These are phyloP conservation scores for Rhineura floridana DNA, from an alignment of 2,113 vertebrate species.

Conservation along the genomic window DNA sequence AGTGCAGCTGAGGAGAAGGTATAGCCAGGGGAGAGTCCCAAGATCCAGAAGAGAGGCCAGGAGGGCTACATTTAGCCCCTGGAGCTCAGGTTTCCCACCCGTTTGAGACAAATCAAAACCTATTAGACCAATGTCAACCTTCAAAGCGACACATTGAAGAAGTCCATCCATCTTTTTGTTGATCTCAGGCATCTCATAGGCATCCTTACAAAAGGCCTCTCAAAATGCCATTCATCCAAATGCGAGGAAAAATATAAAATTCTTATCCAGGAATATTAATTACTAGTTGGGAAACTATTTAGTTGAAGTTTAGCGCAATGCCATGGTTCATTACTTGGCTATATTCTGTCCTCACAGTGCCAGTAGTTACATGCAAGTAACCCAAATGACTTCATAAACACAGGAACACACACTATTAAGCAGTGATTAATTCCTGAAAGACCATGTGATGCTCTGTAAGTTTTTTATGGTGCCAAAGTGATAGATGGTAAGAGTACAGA, in stretches of 20 bases:
- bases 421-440: conserved; percentile 77
- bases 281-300: conserved; percentile 61
- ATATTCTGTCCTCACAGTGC: conserved; percentile 48
- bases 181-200: too few relatives aligned
- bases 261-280: conserved; percentile 65
- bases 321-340: conserved; percentile 68
- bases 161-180: background rate
- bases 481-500: conserved; percentile 62
- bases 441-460: conserved; percentile 64
- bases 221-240: conserved; percentile 21
- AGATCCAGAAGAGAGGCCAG: too few relatives aligned
- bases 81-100: too few relatives aligned
- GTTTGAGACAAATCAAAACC: too few relatives aligned
- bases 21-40: too few relatives aligned
- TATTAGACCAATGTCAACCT: background rate
- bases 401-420: conserved; percentile 70
- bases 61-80: too few relatives aligned
- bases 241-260: conserved; percentile 32
- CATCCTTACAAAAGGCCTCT: too few relatives aligned
- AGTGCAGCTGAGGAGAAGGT: too few relatives aligned
- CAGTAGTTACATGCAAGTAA: conserved; percentile 66
- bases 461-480: conserved; percentile 74
- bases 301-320: conserved; percentile 52
- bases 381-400: conserved; percentile 76
- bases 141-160: conserved; percentile 15